phyloP scores from a whole-genome alignment of 2,797 vertebrate genomes.

The Cynopterus sphinx region DNA sequence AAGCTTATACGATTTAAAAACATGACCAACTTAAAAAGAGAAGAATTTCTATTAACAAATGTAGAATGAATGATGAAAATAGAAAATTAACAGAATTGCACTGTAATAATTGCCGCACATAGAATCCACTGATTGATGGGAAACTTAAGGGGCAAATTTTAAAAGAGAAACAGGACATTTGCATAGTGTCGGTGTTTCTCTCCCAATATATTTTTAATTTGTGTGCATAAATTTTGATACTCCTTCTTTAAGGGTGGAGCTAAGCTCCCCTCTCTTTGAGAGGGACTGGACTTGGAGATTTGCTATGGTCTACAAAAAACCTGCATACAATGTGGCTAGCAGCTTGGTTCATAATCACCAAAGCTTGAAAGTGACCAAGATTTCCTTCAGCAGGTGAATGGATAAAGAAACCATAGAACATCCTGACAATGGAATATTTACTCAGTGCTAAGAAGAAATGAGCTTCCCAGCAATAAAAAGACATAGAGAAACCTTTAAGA shows the following conservation, averaged over 20 bases:
- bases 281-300: background rate
- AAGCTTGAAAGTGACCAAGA: background rate
- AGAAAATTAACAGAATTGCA: background rate
- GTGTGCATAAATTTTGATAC: background rate
- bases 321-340: background rate
- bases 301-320: background rate
- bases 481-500: background rate
- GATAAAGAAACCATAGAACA: background rate
- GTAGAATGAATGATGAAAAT: background rate
- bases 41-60: background rate
- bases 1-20: background rate
- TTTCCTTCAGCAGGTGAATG: background rate
- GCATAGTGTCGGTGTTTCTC: background rate
- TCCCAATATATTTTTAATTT: background rate
- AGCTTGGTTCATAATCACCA: background rate
- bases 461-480: background rate
- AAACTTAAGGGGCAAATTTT: background rate
- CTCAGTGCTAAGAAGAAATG: background rate
- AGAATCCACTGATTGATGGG: background rate
- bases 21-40: background rate
- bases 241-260: background rate
- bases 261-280: background rate
- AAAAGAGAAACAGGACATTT: background rate
- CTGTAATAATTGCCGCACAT: background rate
- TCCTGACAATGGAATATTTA: background rate